A percentile compares a stretch with the other conserved stretches of the same genome.
phyloP scores from a whole-genome alignment of 1,140 invertebrate genomes.

The Aphaenogaster ashmeadi region DNA sequence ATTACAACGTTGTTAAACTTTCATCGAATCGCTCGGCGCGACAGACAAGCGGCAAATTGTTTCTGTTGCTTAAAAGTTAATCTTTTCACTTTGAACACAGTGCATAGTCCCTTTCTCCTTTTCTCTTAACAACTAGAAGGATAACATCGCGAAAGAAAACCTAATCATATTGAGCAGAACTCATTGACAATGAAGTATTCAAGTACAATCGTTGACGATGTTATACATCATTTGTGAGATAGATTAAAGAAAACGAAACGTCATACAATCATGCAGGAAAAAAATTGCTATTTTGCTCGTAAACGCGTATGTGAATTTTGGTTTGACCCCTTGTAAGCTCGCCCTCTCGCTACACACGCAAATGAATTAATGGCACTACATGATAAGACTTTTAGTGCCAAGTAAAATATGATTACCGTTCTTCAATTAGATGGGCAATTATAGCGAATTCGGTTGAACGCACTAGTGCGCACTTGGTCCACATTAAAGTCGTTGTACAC shows the following conservation, averaged over 20 bases:
- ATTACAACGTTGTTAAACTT: background rate
- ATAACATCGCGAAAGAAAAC: slow-evolving; percentile 21
- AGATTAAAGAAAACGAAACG: background rate
- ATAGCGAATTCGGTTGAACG: too few relatives aligned
- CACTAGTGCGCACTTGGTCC: too few relatives aligned
- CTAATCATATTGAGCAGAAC: slow-evolving; percentile 21
- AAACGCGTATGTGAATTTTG: background rate
- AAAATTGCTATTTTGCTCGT: background rate
- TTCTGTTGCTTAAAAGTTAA: slow-evolving; percentile 3
- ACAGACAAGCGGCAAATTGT: background rate
- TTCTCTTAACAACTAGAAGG: slow-evolving; percentile 56
- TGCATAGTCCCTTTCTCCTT: slow-evolving; percentile 13
- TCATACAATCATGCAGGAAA: background rate
- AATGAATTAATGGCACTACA: background rate
- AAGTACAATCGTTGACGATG: background rate
- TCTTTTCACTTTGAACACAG: slow-evolving; percentile 73
- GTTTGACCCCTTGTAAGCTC: slow-evolving; percentile 1
- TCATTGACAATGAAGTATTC: background rate
- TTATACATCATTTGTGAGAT: background rate
- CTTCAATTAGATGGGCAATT: background rate
- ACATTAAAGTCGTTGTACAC: too few relatives aligned
- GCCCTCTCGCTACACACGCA: background rate
- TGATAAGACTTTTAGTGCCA: background rate
- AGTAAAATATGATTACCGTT: slow-evolving; percentile 13
- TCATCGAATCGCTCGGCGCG: background rate